Percentiles rank a stretch among this genome's conserved stretches.
Conservation (phyloP, 2,113 vertebrate species). For the Cricetomys ansorgei region DNA sequence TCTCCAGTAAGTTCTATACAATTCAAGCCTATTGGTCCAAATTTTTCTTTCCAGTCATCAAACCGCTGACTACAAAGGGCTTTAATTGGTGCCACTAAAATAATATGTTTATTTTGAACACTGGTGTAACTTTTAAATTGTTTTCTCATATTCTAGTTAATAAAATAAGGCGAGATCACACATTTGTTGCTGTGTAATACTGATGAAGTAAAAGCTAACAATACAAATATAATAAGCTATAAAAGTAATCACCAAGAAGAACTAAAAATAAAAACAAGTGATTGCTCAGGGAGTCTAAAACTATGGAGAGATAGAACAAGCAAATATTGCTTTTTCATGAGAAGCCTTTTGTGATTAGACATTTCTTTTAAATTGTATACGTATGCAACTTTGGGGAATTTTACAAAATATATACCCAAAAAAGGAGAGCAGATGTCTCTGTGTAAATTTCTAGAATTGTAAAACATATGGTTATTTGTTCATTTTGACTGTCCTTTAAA, state of each 20-base stretch:
- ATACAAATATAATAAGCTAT: conserved; percentile 24
- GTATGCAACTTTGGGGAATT: conserved; percentile 15
- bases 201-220: conserved; percentile 54
- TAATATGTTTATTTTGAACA: conserved; percentile 68
- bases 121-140: conserved; percentile 54
- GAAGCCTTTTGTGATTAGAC: not conserved
- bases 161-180: conserved; percentile 44
- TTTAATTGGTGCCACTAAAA: conserved; percentile 98
- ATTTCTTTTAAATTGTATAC: not conserved
- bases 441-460: conserved; percentile 37
- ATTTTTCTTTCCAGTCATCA: conserved; percentile 97
- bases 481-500: conserved; percentile 34
- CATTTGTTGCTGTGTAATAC: not conserved
- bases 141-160: conserved; percentile 51
- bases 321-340: conserved; percentile 32
- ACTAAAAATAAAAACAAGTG: conserved; percentile 38
- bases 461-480: conserved; percentile 57
- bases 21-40: conserved; percentile 94
- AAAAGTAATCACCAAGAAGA: conserved; percentile 42
- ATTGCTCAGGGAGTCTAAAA: not conserved
- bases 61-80: conserved; percentile 97
- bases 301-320: not conserved
- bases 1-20: conserved; percentile 99
- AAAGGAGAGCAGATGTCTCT: not conserved
- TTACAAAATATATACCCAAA: not conserved